These are phyloP conservation scores for Caerostris extrusa DNA, from an alignment of 1,140 invertebrate species.

Conservation along the genomic window DNA sequence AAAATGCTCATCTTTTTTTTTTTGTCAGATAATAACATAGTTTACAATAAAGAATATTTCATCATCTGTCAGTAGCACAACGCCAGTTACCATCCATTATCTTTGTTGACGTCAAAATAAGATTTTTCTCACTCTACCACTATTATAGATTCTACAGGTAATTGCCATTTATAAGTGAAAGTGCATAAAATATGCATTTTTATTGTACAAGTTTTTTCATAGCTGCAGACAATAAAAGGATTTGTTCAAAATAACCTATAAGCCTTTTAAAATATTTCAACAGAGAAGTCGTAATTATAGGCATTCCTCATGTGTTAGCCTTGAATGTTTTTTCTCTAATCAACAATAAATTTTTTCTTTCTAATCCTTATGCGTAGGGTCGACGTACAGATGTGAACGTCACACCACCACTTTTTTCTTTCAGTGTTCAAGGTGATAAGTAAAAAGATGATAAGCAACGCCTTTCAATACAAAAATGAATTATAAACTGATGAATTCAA, in stretches of 20 bases:
- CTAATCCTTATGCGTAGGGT: neutral
- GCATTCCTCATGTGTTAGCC: neutral
- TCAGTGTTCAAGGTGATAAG: neutral
- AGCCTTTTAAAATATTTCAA: neutral
- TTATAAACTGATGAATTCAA: neutral
- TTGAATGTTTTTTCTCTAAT: neutral
- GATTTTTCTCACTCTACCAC: no score
- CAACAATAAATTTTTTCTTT: neutral
- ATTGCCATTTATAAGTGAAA: no score
- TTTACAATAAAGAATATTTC: no score
- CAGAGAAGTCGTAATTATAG: neutral
- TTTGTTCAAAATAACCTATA: neutral
- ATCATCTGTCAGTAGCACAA: no score
- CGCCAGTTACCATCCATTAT: no score
- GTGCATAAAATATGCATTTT: no score
- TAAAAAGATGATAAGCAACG: neutral
- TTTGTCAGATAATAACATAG: no score
- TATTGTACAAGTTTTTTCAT: no score
- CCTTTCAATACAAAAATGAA: neutral
- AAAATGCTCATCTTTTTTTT: no score
- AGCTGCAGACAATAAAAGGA: neutral
- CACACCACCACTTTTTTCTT: slow-evolving; percentile 1
- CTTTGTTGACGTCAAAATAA: no score
- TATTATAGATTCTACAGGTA: no score
- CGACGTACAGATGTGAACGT: neutral